Percentiles rank a stretch among this genome's conserved stretches.
phyloP scores from a whole-genome alignment of 1,140 invertebrate species.

The Helicoverpa zea region DNA sequence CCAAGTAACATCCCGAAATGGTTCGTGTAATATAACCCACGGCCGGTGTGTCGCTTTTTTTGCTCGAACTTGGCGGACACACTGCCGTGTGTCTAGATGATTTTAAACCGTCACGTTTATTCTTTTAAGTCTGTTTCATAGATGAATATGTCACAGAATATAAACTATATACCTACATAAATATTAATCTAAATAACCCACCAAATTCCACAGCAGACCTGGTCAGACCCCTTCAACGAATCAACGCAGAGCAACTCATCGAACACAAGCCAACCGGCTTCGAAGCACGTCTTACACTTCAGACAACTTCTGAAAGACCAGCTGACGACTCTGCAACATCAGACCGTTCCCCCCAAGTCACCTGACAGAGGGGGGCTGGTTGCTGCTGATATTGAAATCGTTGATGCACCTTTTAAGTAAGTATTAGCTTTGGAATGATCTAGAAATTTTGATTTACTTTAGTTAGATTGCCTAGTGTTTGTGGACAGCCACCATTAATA shows the following conservation, averaged over 20 bases:
- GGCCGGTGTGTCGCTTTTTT: too few species aligned
- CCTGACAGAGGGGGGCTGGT: constrained; percentile 66
- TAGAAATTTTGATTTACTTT: not conserved
- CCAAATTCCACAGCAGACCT: constrained; percentile 56
- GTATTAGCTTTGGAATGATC: constrained; percentile 50
- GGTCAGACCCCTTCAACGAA: constrained; percentile 74
- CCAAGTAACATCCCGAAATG: too few species aligned
- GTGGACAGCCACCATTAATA: too few species aligned
- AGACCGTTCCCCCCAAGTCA: constrained; percentile 49
- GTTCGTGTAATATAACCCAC: too few species aligned
- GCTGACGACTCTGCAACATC: constrained; percentile 65
- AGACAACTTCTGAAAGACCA: constrained; percentile 78
- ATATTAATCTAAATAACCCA: not conserved
- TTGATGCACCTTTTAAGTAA: constrained; percentile 79
- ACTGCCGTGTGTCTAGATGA: too few species aligned
- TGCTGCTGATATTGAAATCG: constrained; percentile 73
- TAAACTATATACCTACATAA: too few species aligned
- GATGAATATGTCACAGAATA: not conserved
- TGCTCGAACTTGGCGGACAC: too few species aligned
- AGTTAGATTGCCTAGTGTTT: too few species aligned
- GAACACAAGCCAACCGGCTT: constrained; percentile 63
- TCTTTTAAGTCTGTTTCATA: too few species aligned
- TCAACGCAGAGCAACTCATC: constrained; percentile 71
- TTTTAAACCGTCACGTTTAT: too few species aligned
- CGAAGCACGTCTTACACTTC: constrained; percentile 77